phyloP scores from a whole-genome alignment of 2,797 vertebrate species.

The Eleutherodactylus coqui region DNA sequence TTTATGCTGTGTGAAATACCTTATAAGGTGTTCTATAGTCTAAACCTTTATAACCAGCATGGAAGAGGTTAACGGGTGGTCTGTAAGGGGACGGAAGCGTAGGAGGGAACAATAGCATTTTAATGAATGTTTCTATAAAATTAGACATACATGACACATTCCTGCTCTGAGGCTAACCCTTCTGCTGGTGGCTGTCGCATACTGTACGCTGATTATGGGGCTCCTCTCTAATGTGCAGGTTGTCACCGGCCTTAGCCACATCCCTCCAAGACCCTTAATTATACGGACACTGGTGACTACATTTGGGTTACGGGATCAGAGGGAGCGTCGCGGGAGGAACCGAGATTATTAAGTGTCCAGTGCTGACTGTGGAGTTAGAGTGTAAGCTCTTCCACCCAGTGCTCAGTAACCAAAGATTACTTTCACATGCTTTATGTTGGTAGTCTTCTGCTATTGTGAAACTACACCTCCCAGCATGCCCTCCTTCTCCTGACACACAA shows the following conservation, averaged over 20 bases:
- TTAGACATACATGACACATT: background rate
- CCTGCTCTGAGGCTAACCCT: background rate
- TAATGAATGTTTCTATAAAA: no score
- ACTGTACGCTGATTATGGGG: background rate
- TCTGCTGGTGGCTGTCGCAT: background rate
- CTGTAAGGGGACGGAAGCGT: background rate
- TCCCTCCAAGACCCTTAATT: slow-evolving; percentile 40
- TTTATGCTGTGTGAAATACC: no score
- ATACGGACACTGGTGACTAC: background rate
- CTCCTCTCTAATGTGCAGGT: slow-evolving; percentile 16
- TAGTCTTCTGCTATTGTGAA: no score
- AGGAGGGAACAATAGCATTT: slow-evolving; percentile 19
- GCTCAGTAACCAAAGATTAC: no score
- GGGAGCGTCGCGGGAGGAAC: background rate
- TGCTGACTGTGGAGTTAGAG: background rate
- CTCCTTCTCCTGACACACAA: no score
- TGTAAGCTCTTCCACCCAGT: background rate
- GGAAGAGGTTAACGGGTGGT: slow-evolving; percentile 2
- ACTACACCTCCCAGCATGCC: no score
- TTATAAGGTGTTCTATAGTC: no score
- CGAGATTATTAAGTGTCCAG: background rate
- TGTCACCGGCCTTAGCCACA: background rate
- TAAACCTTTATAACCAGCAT: no score
- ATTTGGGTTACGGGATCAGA: slow-evolving; percentile 47
- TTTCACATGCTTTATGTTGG: no score